Conservation (phyloP, 1,140 invertebrate genomes). For the Pogonomyrmex barbatus region DNA sequence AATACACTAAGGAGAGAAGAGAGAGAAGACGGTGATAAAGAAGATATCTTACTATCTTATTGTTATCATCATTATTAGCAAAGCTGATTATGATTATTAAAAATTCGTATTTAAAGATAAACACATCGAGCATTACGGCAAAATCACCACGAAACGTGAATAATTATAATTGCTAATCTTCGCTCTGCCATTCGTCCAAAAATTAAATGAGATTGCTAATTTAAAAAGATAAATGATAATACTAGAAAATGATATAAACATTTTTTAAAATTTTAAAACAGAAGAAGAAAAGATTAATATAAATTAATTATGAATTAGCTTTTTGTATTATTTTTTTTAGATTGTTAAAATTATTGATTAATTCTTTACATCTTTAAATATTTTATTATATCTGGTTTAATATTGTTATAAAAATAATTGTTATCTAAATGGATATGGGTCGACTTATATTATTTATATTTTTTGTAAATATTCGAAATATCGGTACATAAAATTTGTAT, state of each 20-base stretch:
- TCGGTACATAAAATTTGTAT: background rate
- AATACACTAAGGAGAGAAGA: constrained; percentile 79
- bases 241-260: background rate
- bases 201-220: constrained; percentile 42
- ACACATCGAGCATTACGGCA: constrained; percentile 67
- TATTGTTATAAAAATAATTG: constrained; percentile 1
- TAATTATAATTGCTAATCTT: constrained; percentile 75
- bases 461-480: too few species aligned
- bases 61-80: constrained; percentile 64
- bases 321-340: background rate
- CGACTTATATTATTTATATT: too few species aligned
- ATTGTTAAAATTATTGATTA: background rate
- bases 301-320: background rate
- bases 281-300: background rate
- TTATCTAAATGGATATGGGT: background rate
- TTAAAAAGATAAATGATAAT: constrained; percentile 22
- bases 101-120: constrained; percentile 77
- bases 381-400: background rate
- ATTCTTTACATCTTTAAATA: background rate
- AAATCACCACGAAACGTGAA: background rate
- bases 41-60: constrained; percentile 69
- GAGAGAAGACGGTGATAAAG: constrained; percentile 58
- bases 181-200: constrained; percentile 79
- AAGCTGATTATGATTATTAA: constrained; percentile 60
- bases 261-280: background rate